Evolutionary conservation across 2,888 invertebrate species (phyloP).

Genomic region (Hemithea aestivaria): DNA sequence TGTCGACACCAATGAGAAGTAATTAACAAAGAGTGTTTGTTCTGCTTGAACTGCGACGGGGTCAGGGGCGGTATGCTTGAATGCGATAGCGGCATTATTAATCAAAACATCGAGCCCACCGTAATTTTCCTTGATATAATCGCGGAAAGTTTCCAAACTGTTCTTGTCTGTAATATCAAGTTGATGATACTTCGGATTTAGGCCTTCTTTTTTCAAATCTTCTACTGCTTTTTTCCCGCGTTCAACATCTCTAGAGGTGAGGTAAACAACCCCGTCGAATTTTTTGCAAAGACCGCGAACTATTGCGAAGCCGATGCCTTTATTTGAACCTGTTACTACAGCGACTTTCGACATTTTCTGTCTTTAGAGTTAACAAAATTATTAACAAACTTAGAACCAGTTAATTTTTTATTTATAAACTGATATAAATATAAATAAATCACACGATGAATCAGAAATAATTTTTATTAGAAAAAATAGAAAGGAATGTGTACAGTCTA

Average conservation of each 20-base stretch:
- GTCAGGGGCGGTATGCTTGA: conserved; percentile 78
- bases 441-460: too few species aligned
- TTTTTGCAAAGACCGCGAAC: conserved; percentile 83
- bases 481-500: too few species aligned
- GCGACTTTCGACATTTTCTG: conserved; percentile 54
- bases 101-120: conserved; percentile 85
- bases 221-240: conserved; percentile 80
- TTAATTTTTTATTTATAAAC: too few species aligned
- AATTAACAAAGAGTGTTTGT: conserved; percentile 84
- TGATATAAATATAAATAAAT: too few species aligned
- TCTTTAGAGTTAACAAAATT: not conserved
- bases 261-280: conserved; percentile 83
- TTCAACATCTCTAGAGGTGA: conserved; percentile 82
- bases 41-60: conserved; percentile 84
- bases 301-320: conserved; percentile 85
- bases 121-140: conserved; percentile 80
- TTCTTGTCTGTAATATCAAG: conserved; percentile 82
- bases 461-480: too few species aligned
- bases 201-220: conserved; percentile 76
- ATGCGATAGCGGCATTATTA: conserved; percentile 88
- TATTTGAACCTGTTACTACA: conserved; percentile 85
- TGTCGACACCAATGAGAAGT: conserved; percentile 80
- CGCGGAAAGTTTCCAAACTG: conserved; percentile 79
- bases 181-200: conserved; percentile 82
- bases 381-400: too few species aligned